A percentile compares a stretch with the other conserved stretches of the same genome.
These are phyloP conservation scores for Rhinogobius similis DNA, from an alignment of 2,113 vertebrate genomes.

Conservation along the genomic window DNA sequence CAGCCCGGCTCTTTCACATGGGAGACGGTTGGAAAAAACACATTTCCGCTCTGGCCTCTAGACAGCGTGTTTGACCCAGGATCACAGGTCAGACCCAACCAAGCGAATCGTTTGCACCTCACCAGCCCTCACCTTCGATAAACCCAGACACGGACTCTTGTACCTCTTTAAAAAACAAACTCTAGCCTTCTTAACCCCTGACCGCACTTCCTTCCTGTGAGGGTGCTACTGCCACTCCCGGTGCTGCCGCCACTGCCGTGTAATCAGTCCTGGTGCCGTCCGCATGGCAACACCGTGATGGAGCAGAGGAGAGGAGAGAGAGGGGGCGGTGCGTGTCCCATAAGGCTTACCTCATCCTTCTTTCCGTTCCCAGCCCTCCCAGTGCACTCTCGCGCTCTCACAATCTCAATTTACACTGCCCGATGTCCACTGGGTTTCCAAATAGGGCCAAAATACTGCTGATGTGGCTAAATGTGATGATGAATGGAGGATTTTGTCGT, in stretches of 20 bases:
- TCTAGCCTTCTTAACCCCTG: conserved; percentile 31
- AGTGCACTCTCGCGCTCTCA: conserved; percentile 27
- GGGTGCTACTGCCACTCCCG: conserved; percentile 30
- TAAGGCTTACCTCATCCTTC: conserved; percentile 61
- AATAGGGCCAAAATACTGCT: background rate
- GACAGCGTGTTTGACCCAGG: conserved; percentile 8
- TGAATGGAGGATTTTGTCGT: background rate
- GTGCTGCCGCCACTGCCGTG: background rate
- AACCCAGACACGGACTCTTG: conserved; percentile 22
- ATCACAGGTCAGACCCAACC: conserved; percentile 23
- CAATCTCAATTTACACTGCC: conserved; percentile 38
- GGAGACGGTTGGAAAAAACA: background rate
- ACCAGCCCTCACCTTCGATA: conserved; percentile 23
- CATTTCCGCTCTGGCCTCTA: background rate
- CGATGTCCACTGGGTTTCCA: conserved; percentile 7
- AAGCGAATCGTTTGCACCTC: conserved; percentile 21
- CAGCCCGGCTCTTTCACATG: background rate
- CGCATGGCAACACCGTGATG: conserved; percentile 38
- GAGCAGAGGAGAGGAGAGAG: conserved; percentile 28
- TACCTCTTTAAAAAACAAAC: conserved; percentile 37
- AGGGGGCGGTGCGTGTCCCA: conserved; percentile 51
- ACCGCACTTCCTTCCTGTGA: conserved; percentile 37
- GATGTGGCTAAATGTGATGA: background rate
- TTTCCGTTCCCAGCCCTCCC: conserved; percentile 64
- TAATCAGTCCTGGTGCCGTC: conserved; percentile 18